phyloP scores from a whole-genome alignment of 1,140 invertebrate genomes.

The Tribolium madens region DNA sequence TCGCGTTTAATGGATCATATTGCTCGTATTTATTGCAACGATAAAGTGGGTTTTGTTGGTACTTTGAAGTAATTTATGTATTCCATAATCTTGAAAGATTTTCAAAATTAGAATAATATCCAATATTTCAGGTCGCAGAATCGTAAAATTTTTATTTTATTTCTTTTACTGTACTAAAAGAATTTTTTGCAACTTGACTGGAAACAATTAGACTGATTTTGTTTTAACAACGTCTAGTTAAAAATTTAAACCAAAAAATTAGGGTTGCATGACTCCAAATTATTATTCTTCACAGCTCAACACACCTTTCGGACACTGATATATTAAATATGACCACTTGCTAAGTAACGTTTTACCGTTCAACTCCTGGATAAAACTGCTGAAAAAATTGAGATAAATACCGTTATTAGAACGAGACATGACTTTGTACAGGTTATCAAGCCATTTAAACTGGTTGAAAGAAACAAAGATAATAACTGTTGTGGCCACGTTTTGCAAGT shows the following conservation, averaged over 20 bases:
- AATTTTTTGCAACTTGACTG: no score
- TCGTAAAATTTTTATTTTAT: background rate
- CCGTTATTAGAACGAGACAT: constrained; percentile 2
- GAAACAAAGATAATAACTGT: background rate
- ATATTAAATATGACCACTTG: constrained; percentile 32
- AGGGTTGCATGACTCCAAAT: constrained; percentile 14
- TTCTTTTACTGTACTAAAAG: background rate
- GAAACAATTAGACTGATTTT: background rate
- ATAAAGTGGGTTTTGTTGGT: constrained; percentile 15
- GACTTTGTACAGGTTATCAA: background rate
- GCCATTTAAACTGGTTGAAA: background rate
- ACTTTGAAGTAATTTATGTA: constrained; percentile 2
- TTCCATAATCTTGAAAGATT: background rate
- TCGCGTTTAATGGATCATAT: constrained; percentile 1
- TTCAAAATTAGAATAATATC: background rate
- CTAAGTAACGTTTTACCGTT: constrained; percentile 14
- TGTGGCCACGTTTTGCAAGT: background rate
- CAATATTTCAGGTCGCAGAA: background rate
- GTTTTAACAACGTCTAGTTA: background rate
- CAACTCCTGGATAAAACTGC: background rate
- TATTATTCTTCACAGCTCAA: constrained; percentile 19
- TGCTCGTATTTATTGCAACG: constrained; percentile 5
- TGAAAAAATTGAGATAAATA: constrained; percentile 1
- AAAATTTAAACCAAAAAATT: constrained; percentile 21
- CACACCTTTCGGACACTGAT: constrained; percentile 20